Evolutionary conservation across 2,797 vertebrate species (phyloP).

Genomic region (Acanthopagrus latus): DNA sequence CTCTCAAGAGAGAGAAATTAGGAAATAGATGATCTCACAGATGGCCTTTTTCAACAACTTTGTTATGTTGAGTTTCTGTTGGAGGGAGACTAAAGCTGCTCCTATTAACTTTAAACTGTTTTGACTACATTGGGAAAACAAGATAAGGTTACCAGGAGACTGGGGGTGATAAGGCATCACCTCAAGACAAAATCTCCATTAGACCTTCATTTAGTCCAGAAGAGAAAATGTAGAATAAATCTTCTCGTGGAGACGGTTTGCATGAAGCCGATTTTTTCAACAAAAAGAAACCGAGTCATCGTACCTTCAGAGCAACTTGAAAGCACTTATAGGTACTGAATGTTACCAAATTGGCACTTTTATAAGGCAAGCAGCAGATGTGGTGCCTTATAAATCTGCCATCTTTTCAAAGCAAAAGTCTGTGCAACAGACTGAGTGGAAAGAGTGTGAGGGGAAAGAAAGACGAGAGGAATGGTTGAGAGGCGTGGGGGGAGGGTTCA

Average conservation of each 20-base stretch:
- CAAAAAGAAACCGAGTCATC: slow-evolving; percentile 48
- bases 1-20: slow-evolving; percentile 48
- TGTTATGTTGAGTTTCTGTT: slow-evolving; percentile 36
- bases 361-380: slow-evolving; percentile 80
- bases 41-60: slow-evolving; percentile 44
- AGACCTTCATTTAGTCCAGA: slow-evolving; percentile 14
- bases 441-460: slow-evolving; percentile 33
- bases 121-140: slow-evolving; percentile 57
- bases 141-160: slow-evolving; percentile 60
- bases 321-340: slow-evolving; percentile 62
- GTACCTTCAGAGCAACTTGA: slow-evolving; percentile 58
- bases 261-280: slow-evolving; percentile 53
- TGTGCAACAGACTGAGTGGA: slow-evolving; percentile 57
- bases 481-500: not conserved
- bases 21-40: slow-evolving; percentile 56
- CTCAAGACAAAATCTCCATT: slow-evolving; percentile 25
- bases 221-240: slow-evolving; percentile 53
- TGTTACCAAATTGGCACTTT: slow-evolving; percentile 80
- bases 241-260: slow-evolving; percentile 57
- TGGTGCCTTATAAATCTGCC: slow-evolving; percentile 80
- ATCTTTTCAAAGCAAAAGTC: slow-evolving; percentile 62
- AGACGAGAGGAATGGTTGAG: slow-evolving; percentile 30
- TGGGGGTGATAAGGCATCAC: slow-evolving; percentile 46
- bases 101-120: slow-evolving; percentile 55
- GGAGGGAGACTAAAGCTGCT: slow-evolving; percentile 32